Evolutionary conservation across 2,113 vertebrate species (phyloP).

Genomic region (Indicator indicator): DNA sequence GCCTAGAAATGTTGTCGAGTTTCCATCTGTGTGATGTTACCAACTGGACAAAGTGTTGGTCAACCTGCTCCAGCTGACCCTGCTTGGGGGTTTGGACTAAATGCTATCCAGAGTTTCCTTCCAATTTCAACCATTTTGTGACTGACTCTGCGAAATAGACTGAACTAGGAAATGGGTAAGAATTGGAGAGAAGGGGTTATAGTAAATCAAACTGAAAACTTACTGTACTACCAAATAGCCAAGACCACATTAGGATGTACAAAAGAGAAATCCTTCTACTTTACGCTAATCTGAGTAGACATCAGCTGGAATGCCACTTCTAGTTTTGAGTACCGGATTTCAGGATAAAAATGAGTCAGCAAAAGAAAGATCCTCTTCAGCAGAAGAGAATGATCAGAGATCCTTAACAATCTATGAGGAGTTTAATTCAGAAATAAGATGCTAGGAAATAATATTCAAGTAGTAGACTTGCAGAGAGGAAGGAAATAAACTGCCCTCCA

Average conservation of each 20-base stretch:
- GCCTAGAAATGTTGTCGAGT: background rate
- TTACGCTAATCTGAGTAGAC: background rate
- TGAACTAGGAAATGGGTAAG: background rate
- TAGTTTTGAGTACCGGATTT: constrained; percentile 18
- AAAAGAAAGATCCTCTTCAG: background rate
- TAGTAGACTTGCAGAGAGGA: background rate
- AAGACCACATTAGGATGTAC: background rate
- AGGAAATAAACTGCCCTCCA: background rate
- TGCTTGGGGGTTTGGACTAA: background rate
- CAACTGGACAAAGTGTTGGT: background rate
- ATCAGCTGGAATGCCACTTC: constrained; percentile 11
- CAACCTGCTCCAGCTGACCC: background rate
- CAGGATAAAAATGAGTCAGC: background rate
- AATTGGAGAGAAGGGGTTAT: background rate
- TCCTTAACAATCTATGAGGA: background rate
- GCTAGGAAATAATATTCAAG: background rate
- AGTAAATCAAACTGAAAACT: background rate
- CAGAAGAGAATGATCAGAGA: background rate
- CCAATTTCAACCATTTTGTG: background rate
- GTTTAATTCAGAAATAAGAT: background rate
- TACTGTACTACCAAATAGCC: background rate
- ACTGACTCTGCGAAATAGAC: background rate
- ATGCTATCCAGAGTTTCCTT: background rate
- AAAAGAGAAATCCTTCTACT: background rate
- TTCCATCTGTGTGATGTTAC: background rate